phyloP scores from a whole-genome alignment of 2,113 vertebrate species.

The Corapipo altera region DNA sequence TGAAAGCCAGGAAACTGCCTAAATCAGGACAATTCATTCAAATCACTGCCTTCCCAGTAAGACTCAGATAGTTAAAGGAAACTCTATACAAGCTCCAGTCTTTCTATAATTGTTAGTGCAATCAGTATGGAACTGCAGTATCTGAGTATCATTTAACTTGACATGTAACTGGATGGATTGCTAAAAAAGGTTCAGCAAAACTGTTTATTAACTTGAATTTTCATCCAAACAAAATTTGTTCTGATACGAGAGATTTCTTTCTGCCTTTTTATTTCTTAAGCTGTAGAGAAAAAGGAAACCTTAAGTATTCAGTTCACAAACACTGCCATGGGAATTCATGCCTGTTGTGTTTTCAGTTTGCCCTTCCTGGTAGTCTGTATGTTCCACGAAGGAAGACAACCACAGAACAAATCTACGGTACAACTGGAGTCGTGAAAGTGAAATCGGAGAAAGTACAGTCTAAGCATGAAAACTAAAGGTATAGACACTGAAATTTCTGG shows the following conservation, averaged over 20 bases:
- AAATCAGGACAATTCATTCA: slow-evolving; percentile 1
- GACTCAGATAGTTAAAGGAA: background rate
- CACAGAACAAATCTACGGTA: background rate
- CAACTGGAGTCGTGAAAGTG: fast-evolving
- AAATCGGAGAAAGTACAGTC: background rate
- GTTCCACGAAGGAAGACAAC: background rate
- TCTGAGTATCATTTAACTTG: background rate
- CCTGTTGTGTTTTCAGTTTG: background rate
- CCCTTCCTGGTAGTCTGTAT: background rate
- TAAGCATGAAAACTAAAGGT: background rate
- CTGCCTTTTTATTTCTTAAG: background rate
- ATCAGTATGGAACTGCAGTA: background rate
- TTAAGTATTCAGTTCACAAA: background rate
- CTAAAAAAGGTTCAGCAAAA: background rate
- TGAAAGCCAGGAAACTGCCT: background rate
- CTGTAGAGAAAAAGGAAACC: background rate
- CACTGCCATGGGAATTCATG: background rate
- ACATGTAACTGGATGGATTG: background rate
- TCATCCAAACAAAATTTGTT: background rate
- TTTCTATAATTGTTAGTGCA: background rate
- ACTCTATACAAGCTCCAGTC: background rate
- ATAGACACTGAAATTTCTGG: background rate
- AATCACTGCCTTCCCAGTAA: background rate
- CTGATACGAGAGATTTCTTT: background rate
- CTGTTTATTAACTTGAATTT: background rate